Conservation (phyloP, 2,888 invertebrate genomes). For the Cosmia trapezina region DNA sequence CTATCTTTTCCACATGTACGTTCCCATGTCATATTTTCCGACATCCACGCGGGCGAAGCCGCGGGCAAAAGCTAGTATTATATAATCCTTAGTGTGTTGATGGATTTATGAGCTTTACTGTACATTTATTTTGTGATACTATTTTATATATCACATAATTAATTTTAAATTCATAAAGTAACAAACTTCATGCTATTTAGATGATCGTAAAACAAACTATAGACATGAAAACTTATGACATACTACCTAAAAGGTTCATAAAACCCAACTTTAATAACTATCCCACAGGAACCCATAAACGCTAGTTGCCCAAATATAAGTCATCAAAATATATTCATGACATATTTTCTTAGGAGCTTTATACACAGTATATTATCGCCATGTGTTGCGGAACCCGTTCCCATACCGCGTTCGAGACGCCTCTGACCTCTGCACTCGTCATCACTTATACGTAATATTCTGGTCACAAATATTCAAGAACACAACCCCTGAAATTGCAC, state of each 20-base stretch:
- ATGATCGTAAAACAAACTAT: conserved; percentile 38
- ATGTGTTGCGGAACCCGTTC: conserved; percentile 60
- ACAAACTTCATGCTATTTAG: not conserved
- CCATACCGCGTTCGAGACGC: conserved; percentile 51
- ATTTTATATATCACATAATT: not conserved
- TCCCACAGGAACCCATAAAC: conserved; percentile 29
- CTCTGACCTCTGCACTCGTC: conserved; percentile 69
- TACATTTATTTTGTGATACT: not conserved
- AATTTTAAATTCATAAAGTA: conserved; percentile 30
- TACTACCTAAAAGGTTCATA: conserved; percentile 30
- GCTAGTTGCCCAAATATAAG: conserved; percentile 42
- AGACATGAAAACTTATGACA: conserved; percentile 42
- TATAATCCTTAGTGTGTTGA: too few species aligned
- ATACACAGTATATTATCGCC: conserved; percentile 59
- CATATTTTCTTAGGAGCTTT: conserved; percentile 60
- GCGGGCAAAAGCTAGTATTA: too few species aligned
- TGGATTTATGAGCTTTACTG: too few species aligned
- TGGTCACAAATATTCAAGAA: conserved; percentile 61
- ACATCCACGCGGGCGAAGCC: too few species aligned
- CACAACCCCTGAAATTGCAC: conserved; percentile 31
- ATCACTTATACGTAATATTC: conserved; percentile 69
- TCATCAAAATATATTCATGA: conserved; percentile 62
- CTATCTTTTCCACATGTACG: too few species aligned
- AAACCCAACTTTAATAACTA: conserved; percentile 57
- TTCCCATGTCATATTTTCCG: too few species aligned